These are phyloP conservation scores for Exephanes ischioxanthus DNA, from an alignment of 2,888 invertebrate species.

Conservation along the genomic window DNA sequence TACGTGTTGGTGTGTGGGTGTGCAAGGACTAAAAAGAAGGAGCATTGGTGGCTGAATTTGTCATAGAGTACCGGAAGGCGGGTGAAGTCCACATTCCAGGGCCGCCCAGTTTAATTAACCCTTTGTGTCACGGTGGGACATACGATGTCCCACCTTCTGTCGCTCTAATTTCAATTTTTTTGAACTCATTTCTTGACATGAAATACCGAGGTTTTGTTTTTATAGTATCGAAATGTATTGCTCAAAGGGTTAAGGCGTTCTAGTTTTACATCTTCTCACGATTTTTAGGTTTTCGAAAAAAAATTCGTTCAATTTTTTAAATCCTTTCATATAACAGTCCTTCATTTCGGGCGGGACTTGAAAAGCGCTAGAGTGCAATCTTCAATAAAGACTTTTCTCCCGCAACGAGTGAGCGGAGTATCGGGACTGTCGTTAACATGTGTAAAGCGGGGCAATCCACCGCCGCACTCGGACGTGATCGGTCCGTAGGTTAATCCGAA, in stretches of 20 bases:
- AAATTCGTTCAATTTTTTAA: not conserved
- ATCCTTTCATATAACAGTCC: not conserved
- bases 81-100: slow-evolving; percentile 45
- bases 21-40: slow-evolving; percentile 15
- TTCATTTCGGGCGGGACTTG: not conserved
- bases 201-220: too few species aligned
- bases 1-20: not conserved
- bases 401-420: not conserved
- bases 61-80: slow-evolving; percentile 24
- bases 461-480: not conserved
- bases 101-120: slow-evolving; percentile 16
- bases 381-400: not conserved
- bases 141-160: too few species aligned
- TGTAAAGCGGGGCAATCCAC: not conserved
- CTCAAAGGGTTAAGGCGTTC: too few species aligned
- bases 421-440: not conserved
- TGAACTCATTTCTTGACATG: too few species aligned
- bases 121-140: too few species aligned
- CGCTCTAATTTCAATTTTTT: too few species aligned
- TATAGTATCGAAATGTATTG: too few species aligned
- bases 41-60: slow-evolving; percentile 9
- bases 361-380: not conserved
- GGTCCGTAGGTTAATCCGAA: not conserved
- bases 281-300: not conserved
- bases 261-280: not conserved